Conservation (phyloP, 2,797 vertebrate species). For the Diceros bicornis region DNA sequence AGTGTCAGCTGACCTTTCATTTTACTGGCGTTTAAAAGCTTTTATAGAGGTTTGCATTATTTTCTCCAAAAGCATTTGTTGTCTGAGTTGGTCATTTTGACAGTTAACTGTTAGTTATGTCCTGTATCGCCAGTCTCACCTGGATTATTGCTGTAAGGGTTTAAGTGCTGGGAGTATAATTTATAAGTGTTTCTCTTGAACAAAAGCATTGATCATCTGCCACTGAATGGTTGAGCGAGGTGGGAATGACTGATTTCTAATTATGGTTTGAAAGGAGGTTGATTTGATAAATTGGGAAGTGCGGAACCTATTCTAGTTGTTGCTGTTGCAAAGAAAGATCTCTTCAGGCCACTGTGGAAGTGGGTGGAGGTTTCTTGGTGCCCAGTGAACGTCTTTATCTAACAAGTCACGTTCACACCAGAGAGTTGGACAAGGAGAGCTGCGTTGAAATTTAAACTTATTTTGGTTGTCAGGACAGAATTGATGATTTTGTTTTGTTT, state of each 20-base stretch:
- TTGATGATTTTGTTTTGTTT: not conserved
- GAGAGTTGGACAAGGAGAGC: constrained; percentile 24
- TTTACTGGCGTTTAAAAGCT: constrained; percentile 69
- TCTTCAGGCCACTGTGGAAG: not conserved
- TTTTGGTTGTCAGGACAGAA: constrained; percentile 13
- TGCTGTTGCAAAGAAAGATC: not conserved
- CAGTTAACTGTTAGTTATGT: constrained; percentile 71
- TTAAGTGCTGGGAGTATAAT: constrained; percentile 28
- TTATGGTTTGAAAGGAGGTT: constrained; percentile 43
- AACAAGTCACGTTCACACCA: not conserved
- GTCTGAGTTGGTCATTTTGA: constrained; percentile 72
- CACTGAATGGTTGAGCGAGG: not conserved
- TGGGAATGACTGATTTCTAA: constrained; percentile 45
- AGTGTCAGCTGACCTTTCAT: constrained; percentile 69
- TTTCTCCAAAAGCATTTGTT: constrained; percentile 62
- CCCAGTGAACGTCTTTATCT: not conserved
- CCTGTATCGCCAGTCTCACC: constrained; percentile 34
- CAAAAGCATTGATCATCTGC: not conserved
- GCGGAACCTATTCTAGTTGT: constrained; percentile 46
- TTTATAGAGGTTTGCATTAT: constrained; percentile 45
- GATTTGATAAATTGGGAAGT: constrained; percentile 15
- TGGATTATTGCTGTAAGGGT: constrained; percentile 28
- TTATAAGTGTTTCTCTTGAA: constrained; percentile 27
- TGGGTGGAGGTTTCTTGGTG: constrained; percentile 23
- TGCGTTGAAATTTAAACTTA: constrained; percentile 49